Conservation (phyloP, 2,113 vertebrate genomes). For the Tonatia bakeri region DNA sequence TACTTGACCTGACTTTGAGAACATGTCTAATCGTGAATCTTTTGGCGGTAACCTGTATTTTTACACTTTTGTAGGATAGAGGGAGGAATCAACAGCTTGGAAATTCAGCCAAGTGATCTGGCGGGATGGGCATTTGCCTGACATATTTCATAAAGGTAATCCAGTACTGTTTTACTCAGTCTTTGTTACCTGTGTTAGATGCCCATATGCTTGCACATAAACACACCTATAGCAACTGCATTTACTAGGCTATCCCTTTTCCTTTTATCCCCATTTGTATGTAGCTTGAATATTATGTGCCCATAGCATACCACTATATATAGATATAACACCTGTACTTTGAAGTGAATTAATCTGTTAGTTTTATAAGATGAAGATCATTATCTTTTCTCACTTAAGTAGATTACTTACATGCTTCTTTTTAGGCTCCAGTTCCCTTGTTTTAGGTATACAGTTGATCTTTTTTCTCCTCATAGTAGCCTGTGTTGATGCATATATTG, state of each 20-base stretch:
- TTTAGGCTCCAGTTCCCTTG: background rate
- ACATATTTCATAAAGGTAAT: conserved; percentile 62
- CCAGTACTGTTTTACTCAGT: background rate
- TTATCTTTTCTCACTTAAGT: background rate
- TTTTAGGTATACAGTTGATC: background rate
- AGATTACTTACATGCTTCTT: background rate
- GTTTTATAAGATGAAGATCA: background rate
- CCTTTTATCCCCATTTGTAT: background rate
- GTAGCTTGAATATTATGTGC: background rate
- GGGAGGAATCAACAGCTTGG: conserved; percentile 41
- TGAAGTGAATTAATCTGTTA: background rate
- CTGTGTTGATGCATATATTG: background rate
- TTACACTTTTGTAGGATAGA: conserved; percentile 54
- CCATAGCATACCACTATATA: background rate
- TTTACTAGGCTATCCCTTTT: background rate
- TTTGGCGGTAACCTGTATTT: conserved; percentile 49
- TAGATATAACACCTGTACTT: background rate
- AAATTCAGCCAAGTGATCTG: conserved; percentile 56
- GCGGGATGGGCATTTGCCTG: conserved; percentile 62
- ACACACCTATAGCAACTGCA: background rate
- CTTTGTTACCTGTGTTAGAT: background rate
- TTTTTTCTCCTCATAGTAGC: background rate
- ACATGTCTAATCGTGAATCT: conserved; percentile 12
- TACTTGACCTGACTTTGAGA: conserved; percentile 15
- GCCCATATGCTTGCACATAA: background rate